Evolutionary conservation across 2,113 vertebrate genomes (phyloP).

Genomic region (Chionis minor): DNA sequence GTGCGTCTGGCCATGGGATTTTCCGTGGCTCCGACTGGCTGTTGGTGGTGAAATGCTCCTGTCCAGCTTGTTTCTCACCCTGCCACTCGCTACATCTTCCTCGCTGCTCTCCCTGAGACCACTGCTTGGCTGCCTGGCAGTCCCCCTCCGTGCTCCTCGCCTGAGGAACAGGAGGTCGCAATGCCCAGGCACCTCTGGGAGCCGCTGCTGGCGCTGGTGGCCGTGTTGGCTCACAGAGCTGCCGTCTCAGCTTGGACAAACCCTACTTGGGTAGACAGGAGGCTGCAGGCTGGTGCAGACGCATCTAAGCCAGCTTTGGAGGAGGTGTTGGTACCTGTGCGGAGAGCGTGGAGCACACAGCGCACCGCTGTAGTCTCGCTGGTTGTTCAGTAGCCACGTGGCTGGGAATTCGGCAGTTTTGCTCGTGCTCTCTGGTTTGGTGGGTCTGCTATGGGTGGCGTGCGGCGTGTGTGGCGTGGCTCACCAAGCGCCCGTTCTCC

Average conservation of each 20-base stretch:
- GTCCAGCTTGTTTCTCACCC: neutral
- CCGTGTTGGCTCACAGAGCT: neutral
- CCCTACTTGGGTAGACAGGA: neutral
- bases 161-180: neutral
- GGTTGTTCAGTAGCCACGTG: neutral
- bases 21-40: neutral
- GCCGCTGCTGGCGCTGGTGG: neutral
- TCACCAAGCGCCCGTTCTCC: fast-evolving
- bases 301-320: neutral
- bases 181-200: neutral
- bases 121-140: neutral
- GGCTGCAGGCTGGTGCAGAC: neutral
- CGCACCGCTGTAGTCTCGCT: fast-evolving
- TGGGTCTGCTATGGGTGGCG: neutral
- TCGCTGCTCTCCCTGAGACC: neutral
- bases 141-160: neutral
- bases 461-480: fast-evolving
- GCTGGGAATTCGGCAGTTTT: neutral
- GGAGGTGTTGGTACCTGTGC: neutral
- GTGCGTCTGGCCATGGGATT: neutral
- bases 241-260: neutral
- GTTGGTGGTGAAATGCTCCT: neutral
- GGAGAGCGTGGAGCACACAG: neutral
- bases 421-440: neutral
- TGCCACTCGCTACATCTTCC: fast-evolving